Evolutionary conservation across 2,113 vertebrate genomes (phyloP).

Genomic region (Pionites leucogaster): DNA sequence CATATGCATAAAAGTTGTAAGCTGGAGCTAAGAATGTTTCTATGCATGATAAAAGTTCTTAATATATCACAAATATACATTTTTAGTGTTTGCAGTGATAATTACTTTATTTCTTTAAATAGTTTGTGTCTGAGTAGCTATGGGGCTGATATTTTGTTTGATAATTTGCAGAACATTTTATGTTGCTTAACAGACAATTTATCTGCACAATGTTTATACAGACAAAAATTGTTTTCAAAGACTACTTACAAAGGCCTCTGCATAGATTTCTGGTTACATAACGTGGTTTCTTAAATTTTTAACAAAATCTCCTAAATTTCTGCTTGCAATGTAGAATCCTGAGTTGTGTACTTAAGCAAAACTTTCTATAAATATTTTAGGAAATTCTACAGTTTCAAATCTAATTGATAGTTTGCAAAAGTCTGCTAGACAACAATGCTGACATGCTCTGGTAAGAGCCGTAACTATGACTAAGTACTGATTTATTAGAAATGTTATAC

Average conservation of each 20-base stretch:
- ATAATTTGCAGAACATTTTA: neutral
- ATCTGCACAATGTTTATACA: neutral
- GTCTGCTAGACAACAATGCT: neutral
- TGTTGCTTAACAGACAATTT: slow-evolving; percentile 20
- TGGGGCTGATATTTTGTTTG: neutral
- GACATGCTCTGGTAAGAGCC: neutral
- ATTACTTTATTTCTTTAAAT: neutral
- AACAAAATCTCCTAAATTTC: neutral
- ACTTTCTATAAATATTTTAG: neutral
- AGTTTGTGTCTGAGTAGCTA: neutral
- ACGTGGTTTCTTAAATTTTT: neutral
- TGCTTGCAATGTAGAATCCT: neutral
- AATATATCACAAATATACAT: neutral
- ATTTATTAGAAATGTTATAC: neutral
- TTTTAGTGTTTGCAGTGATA: neutral
- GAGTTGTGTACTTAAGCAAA: neutral
- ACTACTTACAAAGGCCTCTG: neutral
- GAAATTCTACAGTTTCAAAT: neutral
- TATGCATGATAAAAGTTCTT: neutral
- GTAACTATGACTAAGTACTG: neutral
- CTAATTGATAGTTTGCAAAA: neutral
- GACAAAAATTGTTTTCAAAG: neutral
- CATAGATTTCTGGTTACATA: neutral
- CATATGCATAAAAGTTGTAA: neutral
- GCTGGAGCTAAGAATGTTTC: neutral